A percentile compares a stretch with the other conserved stretches of the same genome.
Evolutionary conservation across 1,140 invertebrate genomes (phyloP).

Genomic region (Bombus picipes): DNA sequence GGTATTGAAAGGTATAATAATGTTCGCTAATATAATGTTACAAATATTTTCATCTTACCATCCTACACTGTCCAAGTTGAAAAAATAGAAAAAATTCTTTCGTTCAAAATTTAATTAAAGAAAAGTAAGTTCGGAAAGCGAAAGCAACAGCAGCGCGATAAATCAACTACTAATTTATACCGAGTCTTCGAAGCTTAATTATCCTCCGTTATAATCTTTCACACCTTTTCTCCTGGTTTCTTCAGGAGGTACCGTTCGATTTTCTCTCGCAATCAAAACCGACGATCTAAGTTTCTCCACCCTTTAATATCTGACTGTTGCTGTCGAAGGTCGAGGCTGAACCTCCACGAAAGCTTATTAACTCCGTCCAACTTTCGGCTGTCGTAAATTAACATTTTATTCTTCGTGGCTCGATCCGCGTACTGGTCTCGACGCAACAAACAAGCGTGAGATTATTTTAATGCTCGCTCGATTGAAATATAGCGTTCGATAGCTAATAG

Average conservation of each 20-base stretch:
- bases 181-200: neutral
- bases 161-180: neutral
- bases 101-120: neutral
- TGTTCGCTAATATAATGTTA: too few relatives aligned
- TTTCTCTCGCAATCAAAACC: neutral
- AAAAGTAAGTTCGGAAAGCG: neutral
- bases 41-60: neutral
- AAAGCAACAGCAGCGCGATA: neutral
- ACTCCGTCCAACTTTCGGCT: constrained; percentile 7
- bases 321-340: constrained; percentile 6
- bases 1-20: too few relatives aligned
- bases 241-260: neutral
- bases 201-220: neutral
- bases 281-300: neutral
- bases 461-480: constrained; percentile 33
- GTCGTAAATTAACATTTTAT: constrained; percentile 43
- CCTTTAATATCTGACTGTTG: neutral
- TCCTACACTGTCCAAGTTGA: neutral
- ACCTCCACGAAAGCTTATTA: constrained; percentile 2
- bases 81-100: neutral
- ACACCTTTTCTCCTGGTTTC: neutral
- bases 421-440: neutral
- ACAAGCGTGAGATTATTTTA: constrained; percentile 34
- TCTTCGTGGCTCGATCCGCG: neutral
- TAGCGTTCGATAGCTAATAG: constrained; percentile 21